phyloP scores from a whole-genome alignment of 1,140 invertebrate genomes.

The Lordiphosa collinella region DNA sequence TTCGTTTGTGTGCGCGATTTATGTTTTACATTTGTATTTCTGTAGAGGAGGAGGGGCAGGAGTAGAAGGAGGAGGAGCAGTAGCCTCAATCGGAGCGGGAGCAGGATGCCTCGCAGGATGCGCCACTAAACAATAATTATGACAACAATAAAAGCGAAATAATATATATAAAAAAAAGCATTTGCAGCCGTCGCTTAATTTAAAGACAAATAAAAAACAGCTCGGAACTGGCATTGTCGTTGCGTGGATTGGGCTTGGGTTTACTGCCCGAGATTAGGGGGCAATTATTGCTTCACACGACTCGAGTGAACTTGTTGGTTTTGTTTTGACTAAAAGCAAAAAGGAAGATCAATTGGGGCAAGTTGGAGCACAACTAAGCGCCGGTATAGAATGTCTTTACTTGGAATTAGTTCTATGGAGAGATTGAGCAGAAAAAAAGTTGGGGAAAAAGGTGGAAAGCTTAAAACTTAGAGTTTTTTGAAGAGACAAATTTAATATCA shows the following conservation, averaged over 20 bases:
- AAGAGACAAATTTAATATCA: too few species aligned
- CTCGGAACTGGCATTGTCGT: too few species aligned
- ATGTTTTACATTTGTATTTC: constrained; percentile 73
- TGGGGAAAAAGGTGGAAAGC: too few species aligned
- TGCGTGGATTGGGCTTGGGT: too few species aligned
- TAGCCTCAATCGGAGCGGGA: constrained; percentile 24
- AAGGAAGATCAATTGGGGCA: constrained; percentile 15
- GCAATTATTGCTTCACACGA: constrained; percentile 74
- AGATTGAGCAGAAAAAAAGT: background rate
- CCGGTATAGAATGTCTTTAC: constrained; percentile 72
- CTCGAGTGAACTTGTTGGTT: constrained; percentile 4
- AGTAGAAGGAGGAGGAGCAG: background rate
- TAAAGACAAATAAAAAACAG: constrained; percentile 1
- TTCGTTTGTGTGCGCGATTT: constrained; percentile 78
- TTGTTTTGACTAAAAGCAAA: constrained; percentile 56
- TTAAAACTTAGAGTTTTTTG: too few species aligned
- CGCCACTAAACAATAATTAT: constrained; percentile 77
- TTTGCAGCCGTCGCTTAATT: constrained; percentile 20
- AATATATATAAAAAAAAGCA: constrained; percentile 31
- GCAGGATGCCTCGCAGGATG: constrained; percentile 58
- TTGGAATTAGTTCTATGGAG: constrained; percentile 27
- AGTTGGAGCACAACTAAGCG: constrained; percentile 42
- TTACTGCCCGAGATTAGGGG: constrained; percentile 53
- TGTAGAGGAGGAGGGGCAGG: constrained; percentile 1
- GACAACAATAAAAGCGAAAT: constrained; percentile 61